Percentiles rank a stretch among this genome's conserved stretches.
Conservation (phyloP, 2,113 vertebrate species). For the Callocephalon fimbriatum region DNA sequence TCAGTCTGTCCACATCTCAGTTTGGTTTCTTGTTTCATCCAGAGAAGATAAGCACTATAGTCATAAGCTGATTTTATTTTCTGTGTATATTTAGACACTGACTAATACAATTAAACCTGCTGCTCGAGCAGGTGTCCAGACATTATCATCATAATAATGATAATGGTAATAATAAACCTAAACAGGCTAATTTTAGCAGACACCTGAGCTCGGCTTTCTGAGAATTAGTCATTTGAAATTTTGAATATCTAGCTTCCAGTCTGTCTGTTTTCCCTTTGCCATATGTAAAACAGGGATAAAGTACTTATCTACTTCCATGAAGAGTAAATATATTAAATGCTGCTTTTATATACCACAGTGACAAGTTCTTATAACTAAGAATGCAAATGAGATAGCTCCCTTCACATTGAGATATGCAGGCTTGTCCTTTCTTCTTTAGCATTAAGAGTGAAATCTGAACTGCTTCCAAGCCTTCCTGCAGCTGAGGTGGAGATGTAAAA, state of each 20-base stretch:
- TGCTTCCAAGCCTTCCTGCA: neutral
- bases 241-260: neutral
- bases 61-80: neutral
- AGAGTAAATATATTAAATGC: neutral
- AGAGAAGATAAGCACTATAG: neutral
- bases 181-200: constrained; percentile 41
- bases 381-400: neutral
- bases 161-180: constrained; percentile 27
- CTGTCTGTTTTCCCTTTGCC: neutral
- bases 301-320: neutral
- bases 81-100: constrained; percentile 23
- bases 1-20: neutral
- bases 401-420: neutral
- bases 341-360: neutral
- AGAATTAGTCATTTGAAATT: constrained; percentile 11
- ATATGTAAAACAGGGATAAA: neutral
- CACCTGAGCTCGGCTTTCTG: neutral
- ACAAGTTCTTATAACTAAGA: neutral
- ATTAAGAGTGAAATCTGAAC: neutral
- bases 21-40: neutral
- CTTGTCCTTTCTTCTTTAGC: neutral
- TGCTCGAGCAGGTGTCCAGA: constrained; percentile 43
- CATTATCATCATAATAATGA: constrained; percentile 3
- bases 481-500: neutral
- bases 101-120: constrained; percentile 30